Evolutionary conservation across 2,797 vertebrate genomes (phyloP), one percentile per base, ranked within the genome.

Genomic region (Cossypha niveicapilla): DNA sequence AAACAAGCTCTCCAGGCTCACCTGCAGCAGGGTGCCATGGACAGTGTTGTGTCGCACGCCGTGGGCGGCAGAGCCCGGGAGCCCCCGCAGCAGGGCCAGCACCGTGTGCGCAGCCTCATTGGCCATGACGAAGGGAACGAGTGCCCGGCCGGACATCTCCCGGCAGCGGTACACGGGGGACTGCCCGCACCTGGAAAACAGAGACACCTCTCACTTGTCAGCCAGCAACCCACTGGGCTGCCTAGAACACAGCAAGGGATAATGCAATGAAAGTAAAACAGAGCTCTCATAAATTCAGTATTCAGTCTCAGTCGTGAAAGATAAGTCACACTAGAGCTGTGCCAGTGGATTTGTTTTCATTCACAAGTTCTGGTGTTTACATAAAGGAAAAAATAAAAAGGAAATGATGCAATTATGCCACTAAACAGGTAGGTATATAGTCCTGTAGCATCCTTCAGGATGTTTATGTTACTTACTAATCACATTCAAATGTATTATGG

Each of bases 1-100:
- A 11, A n/a, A 4, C 10, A 18, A 50, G 13, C 4, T 23, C 24
- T 8, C 30, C 23, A 51, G 56, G 86, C 97, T 96, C 88, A 99
- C 99, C 98, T 99, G 99, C 68, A 99, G 97, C 28, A 99, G 98
- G 1, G 98, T 98, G 83, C 99, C 99, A 23, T 99, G 99, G 73
- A 99, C 96, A 77, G 97, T 96, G 97, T 99, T 99, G 71, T 99
- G 99, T 53, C 98, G 98, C 85, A 97, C 84, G 75, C 67, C 65
- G 19, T 73, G 95, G 86, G 96, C 88, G 12, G 97, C 97, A 19
- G 75, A 66, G 37, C 93, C 72, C 18, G 99, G 99, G 45, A 99
- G 98, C 22, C 95, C 97, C 92, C 96, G 92, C 76, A 99, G 95
- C 58, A 99, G 93, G 42, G 94, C 72, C 30, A 68, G 93, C 51